These are phyloP conservation scores for Heliocidaris erythrogramma DNA, from an alignment of 35 echinoderm and acorn worm genomes.

Conservation along the genomic window DNA sequence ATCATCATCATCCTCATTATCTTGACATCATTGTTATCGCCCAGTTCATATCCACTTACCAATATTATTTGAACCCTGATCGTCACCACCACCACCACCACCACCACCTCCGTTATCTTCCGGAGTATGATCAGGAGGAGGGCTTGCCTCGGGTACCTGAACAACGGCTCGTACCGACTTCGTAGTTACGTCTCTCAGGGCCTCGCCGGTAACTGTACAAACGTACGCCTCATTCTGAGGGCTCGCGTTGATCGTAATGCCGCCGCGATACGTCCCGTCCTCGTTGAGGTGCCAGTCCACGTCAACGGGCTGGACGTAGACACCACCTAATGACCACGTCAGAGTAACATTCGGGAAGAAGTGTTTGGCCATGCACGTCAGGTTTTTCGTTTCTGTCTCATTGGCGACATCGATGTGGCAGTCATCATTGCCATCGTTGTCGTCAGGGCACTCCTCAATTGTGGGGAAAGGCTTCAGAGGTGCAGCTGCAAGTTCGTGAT, in stretches of 20 bases:
- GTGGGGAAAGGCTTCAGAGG: background rate
- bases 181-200: background rate
- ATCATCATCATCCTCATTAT: no score
- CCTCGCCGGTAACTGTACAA: background rate
- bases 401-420: background rate
- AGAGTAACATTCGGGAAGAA: background rate
- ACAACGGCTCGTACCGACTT: background rate
- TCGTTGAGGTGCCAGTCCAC: background rate
- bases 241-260: background rate
- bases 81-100: no score
- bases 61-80: background rate
- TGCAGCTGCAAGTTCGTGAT: background rate
- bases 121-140: background rate
- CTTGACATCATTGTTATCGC: no score
- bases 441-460: background rate
- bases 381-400: background rate
- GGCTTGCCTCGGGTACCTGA: background rate
- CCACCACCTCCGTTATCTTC: background rate
- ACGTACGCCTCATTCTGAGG: background rate
- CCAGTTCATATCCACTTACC: background rate
- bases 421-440: background rate
- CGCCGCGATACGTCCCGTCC: background rate
- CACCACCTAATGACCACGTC: background rate
- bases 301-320: background rate
- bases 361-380: background rate